A percentile compares a stretch with the other conserved stretches of the same genome.
Evolutionary conservation across 2,797 vertebrate genomes (phyloP).

Genomic region (Argentina silus): DNA sequence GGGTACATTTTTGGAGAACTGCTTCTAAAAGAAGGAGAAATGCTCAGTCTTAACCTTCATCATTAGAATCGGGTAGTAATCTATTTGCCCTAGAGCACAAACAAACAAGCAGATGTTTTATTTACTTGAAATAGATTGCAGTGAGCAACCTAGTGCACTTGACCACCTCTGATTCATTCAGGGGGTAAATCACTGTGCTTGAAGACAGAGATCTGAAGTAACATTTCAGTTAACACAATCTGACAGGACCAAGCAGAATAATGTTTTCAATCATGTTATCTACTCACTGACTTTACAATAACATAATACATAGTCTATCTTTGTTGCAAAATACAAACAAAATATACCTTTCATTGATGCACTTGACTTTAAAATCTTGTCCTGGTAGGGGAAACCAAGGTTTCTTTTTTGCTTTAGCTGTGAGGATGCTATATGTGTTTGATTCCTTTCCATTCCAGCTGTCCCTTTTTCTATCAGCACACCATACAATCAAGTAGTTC

Average conservation of each 20-base stretch:
- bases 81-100: background rate
- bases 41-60: background rate
- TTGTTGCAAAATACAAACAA: background rate
- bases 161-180: background rate
- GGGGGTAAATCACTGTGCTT: background rate
- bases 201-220: background rate
- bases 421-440: background rate
- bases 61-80: background rate
- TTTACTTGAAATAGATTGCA: conserved; percentile 1
- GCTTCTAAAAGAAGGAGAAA: background rate
- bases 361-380: background rate
- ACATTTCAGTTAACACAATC: background rate
- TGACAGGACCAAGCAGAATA: background rate
- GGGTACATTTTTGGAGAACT: background rate
- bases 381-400: background rate
- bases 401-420: background rate
- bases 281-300: background rate
- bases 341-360: background rate
- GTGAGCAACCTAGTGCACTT: background rate
- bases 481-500: background rate
- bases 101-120: background rate
- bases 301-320: background rate
- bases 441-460: conserved; percentile 6
- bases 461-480: background rate
- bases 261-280: background rate